phyloP scores from a whole-genome alignment of 2,888 invertebrate species.

The Plebejus melissa region DNA sequence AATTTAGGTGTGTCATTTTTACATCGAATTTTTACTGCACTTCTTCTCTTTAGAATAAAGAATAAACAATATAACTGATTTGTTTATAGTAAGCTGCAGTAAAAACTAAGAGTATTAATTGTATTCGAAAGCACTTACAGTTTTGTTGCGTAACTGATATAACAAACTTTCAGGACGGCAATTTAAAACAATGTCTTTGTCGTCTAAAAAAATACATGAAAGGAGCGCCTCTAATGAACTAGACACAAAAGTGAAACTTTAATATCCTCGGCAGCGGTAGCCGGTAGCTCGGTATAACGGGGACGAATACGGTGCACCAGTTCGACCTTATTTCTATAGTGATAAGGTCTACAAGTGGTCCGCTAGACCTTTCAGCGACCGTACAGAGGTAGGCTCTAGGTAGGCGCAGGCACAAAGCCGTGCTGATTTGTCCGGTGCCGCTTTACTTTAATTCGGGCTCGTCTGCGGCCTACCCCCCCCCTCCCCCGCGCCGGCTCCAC shows the following conservation, averaged over 20 bases:
- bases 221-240: constrained; percentile 17
- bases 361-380: neutral
- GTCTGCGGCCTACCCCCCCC: constrained; percentile 34
- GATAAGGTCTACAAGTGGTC: neutral
- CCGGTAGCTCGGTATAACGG: neutral
- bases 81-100: neutral
- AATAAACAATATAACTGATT: neutral
- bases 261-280: constrained; percentile 10
- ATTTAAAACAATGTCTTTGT: constrained; percentile 3
- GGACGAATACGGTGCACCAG: neutral
- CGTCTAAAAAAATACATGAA: constrained; percentile 8
- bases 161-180: neutral
- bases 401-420: constrained; percentile 36
- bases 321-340: neutral
- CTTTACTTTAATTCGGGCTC: constrained; percentile 39
- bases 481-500: constrained; percentile 25
- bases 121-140: neutral
- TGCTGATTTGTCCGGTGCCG: constrained; percentile 39
- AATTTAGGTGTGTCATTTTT: neutral
- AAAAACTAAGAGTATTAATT: neutral
- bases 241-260: constrained; percentile 14
- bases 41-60: neutral
- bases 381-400: constrained; percentile 13
- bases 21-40: neutral
- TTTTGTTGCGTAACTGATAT: neutral